Conservation (phyloP, 2,888 invertebrate genomes). For the Sphaeridia pumilis region DNA sequence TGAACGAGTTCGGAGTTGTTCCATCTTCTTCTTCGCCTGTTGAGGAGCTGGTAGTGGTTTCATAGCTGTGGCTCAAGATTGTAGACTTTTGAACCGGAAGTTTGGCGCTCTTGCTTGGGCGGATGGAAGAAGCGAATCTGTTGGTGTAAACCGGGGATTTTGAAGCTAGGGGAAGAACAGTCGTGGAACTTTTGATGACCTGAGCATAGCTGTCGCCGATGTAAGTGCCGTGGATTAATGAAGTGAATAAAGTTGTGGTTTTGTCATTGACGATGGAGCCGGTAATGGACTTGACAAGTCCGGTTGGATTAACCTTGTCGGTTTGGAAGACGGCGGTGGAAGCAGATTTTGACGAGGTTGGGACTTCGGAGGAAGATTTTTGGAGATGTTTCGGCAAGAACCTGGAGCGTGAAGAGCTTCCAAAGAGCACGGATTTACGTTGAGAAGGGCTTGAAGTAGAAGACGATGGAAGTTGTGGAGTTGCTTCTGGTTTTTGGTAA, state of each 20-base stretch:
- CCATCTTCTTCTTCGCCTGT: slow-evolving; percentile 23
- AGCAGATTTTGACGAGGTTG: slow-evolving; percentile 19
- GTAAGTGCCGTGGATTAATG: slow-evolving; percentile 54
- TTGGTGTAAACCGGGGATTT: background rate
- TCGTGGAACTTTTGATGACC: slow-evolving; percentile 62
- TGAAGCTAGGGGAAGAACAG: slow-evolving; percentile 40
- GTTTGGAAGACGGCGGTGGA: slow-evolving; percentile 34
- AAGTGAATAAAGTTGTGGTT: slow-evolving; percentile 58
- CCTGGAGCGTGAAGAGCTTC: slow-evolving; percentile 18
- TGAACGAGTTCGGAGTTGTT: slow-evolving; percentile 5
- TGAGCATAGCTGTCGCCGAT: slow-evolving; percentile 62
- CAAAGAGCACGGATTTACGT: slow-evolving; percentile 26
- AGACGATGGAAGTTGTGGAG: slow-evolving; percentile 19
- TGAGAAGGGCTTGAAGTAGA: slow-evolving; percentile 7
- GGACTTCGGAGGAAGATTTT: background rate
- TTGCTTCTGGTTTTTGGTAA: slow-evolving; percentile 13
- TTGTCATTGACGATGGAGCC: slow-evolving; percentile 56
- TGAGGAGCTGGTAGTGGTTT: slow-evolving; percentile 32
- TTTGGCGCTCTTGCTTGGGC: slow-evolving; percentile 43
- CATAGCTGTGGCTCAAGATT: slow-evolving; percentile 24
- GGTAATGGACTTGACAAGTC: slow-evolving; percentile 57
- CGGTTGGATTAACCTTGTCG: slow-evolving; percentile 43
- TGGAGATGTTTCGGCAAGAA: slow-evolving; percentile 24
- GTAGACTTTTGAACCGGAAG: slow-evolving; percentile 39
- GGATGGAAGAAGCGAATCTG: slow-evolving; percentile 17